Conservation (phyloP, 1,140 invertebrate genomes). For the Drosophila hydei region DNA sequence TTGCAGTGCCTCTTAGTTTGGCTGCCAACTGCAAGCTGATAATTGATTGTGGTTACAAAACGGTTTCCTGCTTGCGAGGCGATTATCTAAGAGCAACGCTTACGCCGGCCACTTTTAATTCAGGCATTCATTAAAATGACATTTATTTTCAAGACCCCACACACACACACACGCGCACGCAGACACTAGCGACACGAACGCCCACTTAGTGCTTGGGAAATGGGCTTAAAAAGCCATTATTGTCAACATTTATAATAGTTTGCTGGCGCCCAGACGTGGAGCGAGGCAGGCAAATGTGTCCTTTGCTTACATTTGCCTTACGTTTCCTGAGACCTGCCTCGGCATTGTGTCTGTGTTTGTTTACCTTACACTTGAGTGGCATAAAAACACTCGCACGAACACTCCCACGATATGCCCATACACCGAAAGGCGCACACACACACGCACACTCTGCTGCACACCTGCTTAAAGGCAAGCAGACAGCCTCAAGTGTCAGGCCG, state of each 20-base stretch:
- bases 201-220: slow-evolving; percentile 48
- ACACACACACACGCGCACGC: slow-evolving; percentile 9
- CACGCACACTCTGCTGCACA: slow-evolving; percentile 8
- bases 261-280: slow-evolving; percentile 40
- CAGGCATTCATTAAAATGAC: slow-evolving; percentile 76
- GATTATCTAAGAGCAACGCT: slow-evolving; percentile 21
- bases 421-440: too few species aligned
- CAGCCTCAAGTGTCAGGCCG: slow-evolving; percentile 62
- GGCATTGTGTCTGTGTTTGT: slow-evolving; percentile 68
- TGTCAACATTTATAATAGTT: slow-evolving; percentile 83
- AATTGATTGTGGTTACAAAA: slow-evolving; percentile 52
- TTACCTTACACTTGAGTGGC: slow-evolving; percentile 72
- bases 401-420: too few species aligned
- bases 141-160: slow-evolving; percentile 61
- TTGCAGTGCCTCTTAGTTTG: background rate
- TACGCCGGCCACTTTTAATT: slow-evolving; percentile 26
- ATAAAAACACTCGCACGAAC: slow-evolving; percentile 54
- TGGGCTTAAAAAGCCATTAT: slow-evolving; percentile 83
- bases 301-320: slow-evolving; percentile 35
- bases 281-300: slow-evolving; percentile 54
- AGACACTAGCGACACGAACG: background rate
- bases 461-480: slow-evolving; percentile 45
- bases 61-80: slow-evolving; percentile 54
- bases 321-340: slow-evolving; percentile 20
- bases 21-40: slow-evolving; percentile 22